Conservation (phyloP, 1,140 invertebrate species). For the Leptopilina boulardi region DNA sequence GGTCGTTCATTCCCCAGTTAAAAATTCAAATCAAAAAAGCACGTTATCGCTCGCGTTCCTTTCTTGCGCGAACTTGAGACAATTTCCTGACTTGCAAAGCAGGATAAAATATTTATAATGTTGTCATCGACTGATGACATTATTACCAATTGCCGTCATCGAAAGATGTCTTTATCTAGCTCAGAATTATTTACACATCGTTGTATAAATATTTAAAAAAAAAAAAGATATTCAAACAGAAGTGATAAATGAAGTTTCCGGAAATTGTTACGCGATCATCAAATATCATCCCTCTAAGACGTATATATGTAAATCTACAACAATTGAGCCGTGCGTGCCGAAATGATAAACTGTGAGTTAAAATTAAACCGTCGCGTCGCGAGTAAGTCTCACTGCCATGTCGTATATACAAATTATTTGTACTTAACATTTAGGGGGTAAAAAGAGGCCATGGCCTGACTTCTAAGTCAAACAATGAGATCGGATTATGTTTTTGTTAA, state of each 20-base stretch:
- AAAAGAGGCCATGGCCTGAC: constrained; percentile 6
- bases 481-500: neutral
- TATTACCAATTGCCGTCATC: constrained; percentile 1
- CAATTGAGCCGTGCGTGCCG: constrained; percentile 36
- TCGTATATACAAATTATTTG: constrained; percentile 18
- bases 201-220: constrained; percentile 25
- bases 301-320: constrained; percentile 7
- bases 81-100: constrained; percentile 2
- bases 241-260: neutral
- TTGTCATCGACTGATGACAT: constrained; percentile 22
- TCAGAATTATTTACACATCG: neutral
- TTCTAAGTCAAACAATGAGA: constrained; percentile 23
- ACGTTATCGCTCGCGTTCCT: neutral
- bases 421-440: neutral
- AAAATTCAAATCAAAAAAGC: constrained; percentile 6
- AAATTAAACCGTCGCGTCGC: constrained; percentile 37
- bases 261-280: neutral
- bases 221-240: neutral
- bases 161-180: neutral
- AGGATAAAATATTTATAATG: neutral
- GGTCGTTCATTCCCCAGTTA: constrained; percentile 17
- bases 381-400: constrained; percentile 30
- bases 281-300: neutral
- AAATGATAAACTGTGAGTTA: constrained; percentile 42
- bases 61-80: neutral